Evolutionary conservation across 2,797 vertebrate genomes (phyloP), one percentile per base, ranked within the genome.

Genomic region (Bufotes viridis): DNA sequence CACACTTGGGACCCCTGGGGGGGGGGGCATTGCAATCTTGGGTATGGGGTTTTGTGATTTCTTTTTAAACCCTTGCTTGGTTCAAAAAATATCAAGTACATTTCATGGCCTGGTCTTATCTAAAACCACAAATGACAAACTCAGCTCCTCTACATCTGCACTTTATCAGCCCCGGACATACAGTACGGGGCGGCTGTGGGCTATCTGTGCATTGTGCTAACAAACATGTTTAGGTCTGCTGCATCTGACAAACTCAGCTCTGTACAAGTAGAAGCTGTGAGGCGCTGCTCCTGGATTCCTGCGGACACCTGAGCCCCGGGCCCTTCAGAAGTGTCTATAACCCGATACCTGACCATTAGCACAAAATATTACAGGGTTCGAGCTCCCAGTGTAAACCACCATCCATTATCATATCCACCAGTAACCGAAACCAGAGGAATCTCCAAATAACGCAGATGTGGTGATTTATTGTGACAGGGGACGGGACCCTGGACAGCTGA

Each of bases 391-490:
- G 61, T 24, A 11, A 15, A 22, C 57, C 12, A 51, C 57, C 20
- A 84, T 84, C 63, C 69, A 75, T 84, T 84, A 75, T 84, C 13
- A 75, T 84, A 8, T 17, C 58, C 22, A 3, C 17, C 57, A n/a
- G 82, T 76, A 84, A 84, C 70, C 29, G 8, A 51, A 63, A 60
- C 82, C 70, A 24, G 29, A 84, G 82, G 70, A 84, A 84, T 84
- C 70, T 61, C 70, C 53, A 63, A 60, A 84, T 26, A 18, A 26
- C 17, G 42, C 57, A 75, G 70, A 84, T 26, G 57, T 61, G 22
- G 18, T 3, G 69, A 81, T 22, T 12, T 20, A 61, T 57, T 8
- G 53, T 14, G 70, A 82, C 65, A 26, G 14, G 58, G 57, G 78
- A 24, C 5, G 42, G 42, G 13, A 11, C 13, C 67, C 26, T 14